phyloP scores from a whole-genome alignment of 2,113 vertebrate genomes.

The Epinephelus moara region DNA sequence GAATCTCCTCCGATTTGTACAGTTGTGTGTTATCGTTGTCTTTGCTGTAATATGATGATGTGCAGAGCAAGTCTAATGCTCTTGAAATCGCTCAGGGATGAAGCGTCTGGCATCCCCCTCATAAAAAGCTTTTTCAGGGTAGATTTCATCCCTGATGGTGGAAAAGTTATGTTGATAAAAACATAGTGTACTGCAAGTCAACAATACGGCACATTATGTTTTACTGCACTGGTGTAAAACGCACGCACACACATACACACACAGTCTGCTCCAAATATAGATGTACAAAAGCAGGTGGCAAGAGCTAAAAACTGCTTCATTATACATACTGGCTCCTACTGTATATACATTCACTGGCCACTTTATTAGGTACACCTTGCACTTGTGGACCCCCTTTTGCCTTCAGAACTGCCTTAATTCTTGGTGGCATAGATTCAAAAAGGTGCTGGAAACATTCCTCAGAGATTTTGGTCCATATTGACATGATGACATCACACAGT shows the following conservation, averaged over 20 bases:
- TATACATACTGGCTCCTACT: not conserved
- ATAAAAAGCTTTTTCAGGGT: slow-evolving; percentile 57
- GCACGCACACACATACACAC: not conserved
- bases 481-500: too few relatives aligned
- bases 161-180: slow-evolving; percentile 61
- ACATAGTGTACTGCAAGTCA: slow-evolving; percentile 23
- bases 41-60: slow-evolving; percentile 36
- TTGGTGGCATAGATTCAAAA: too few relatives aligned
- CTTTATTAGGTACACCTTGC: too few relatives aligned
- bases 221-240: slow-evolving; percentile 26
- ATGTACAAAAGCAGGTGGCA: not conserved
- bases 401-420: too few relatives aligned
- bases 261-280: not conserved
- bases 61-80: slow-evolving; percentile 49
- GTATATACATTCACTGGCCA: too few relatives aligned
- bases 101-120: slow-evolving; percentile 28
- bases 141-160: slow-evolving; percentile 62
- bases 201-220: slow-evolving; percentile 48
- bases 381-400: too few relatives aligned
- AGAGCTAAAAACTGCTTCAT: not conserved
- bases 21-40: slow-evolving; percentile 27
- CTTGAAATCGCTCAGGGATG: slow-evolving; percentile 44
- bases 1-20: slow-evolving; percentile 29
- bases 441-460: too few relatives aligned
- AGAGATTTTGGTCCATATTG: too few relatives aligned